These are phyloP conservation scores for Alloscopus bannaensis DNA, from an alignment of 2,888 invertebrate species.

Conservation along the genomic window DNA sequence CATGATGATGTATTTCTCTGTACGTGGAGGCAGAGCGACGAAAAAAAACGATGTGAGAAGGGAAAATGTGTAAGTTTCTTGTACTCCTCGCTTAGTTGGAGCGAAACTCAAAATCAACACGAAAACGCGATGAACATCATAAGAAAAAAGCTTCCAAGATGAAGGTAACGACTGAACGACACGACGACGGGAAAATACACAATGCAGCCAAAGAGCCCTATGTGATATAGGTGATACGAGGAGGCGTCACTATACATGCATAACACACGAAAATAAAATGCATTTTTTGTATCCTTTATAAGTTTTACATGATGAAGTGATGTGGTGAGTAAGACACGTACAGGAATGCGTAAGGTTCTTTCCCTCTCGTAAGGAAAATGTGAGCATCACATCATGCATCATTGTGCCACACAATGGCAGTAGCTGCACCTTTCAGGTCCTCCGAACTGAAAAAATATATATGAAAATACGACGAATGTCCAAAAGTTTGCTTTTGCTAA, in stretches of 20 bases:
- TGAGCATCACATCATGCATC: constrained; percentile 25
- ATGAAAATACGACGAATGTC: too few relatives aligned
- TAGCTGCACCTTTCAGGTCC: constrained; percentile 21
- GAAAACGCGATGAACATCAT: constrained; percentile 13
- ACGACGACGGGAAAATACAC: too few relatives aligned
- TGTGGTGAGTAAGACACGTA: too few relatives aligned
- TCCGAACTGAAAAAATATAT: background rate
- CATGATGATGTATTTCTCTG: constrained; percentile 60
- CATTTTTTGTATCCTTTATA: too few relatives aligned
- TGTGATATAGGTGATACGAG: constrained; percentile 6
- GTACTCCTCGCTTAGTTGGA: background rate
- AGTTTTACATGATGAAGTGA: constrained; percentile 1
- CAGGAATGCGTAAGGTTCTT: too few relatives aligned
- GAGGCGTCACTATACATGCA: too few relatives aligned
- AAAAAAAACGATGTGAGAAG: constrained; percentile 10
- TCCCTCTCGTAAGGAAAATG: background rate
- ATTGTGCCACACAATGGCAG: constrained; percentile 29
- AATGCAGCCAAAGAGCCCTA: too few relatives aligned
- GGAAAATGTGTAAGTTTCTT: too few relatives aligned
- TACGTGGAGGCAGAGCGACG: constrained; percentile 33
- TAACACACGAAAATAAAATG: too few relatives aligned
- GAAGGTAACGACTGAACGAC: constrained; percentile 16
- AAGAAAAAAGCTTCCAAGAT: background rate
- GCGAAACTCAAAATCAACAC: constrained; percentile 32
- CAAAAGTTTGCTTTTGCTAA: too few relatives aligned